These are phyloP conservation scores for Lasioglossum albipes DNA, from an alignment of 1,140 invertebrate genomes.

Conservation along the genomic window DNA sequence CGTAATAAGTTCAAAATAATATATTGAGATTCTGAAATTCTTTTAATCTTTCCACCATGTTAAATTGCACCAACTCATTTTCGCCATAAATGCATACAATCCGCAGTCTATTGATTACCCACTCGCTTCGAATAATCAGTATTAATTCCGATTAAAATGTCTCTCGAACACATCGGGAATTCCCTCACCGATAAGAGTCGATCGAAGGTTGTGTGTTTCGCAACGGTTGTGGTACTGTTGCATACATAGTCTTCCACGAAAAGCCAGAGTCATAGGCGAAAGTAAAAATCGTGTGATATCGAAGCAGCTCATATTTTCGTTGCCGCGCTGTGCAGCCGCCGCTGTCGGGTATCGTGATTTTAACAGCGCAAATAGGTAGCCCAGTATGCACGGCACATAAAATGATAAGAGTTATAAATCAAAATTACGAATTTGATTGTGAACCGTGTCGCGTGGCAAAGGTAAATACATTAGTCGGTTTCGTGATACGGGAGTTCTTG, in stretches of 20 bases:
- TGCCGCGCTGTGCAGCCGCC: too few relatives aligned
- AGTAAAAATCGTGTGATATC: constrained; percentile 16
- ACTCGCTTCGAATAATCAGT: too few relatives aligned
- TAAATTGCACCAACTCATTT: too few relatives aligned
- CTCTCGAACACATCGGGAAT: not conserved
- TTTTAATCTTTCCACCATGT: too few relatives aligned
- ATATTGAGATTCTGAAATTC: too few relatives aligned
- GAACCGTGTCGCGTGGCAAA: constrained; percentile 31
- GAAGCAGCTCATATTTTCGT: constrained; percentile 4
- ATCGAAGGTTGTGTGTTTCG: too few relatives aligned
- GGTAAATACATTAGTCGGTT: constrained; percentile 38
- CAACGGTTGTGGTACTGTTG: too few relatives aligned
- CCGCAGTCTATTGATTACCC: too few relatives aligned
- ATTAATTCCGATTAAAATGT: not conserved
- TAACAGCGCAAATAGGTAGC: constrained; percentile 18
- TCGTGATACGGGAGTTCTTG: constrained; percentile 31
- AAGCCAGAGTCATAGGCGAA: not conserved
- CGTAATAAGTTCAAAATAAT: too few relatives aligned
- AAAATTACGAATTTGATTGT: constrained; percentile 48
- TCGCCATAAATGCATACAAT: too few relatives aligned
- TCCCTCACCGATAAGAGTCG: not conserved
- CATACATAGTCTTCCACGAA: not conserved
- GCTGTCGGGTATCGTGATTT: constrained; percentile 11
- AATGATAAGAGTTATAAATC: constrained; percentile 46
- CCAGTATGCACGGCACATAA: not conserved